phyloP scores from a whole-genome alignment of 2,888 invertebrate genomes.

The Junonia oenone region DNA sequence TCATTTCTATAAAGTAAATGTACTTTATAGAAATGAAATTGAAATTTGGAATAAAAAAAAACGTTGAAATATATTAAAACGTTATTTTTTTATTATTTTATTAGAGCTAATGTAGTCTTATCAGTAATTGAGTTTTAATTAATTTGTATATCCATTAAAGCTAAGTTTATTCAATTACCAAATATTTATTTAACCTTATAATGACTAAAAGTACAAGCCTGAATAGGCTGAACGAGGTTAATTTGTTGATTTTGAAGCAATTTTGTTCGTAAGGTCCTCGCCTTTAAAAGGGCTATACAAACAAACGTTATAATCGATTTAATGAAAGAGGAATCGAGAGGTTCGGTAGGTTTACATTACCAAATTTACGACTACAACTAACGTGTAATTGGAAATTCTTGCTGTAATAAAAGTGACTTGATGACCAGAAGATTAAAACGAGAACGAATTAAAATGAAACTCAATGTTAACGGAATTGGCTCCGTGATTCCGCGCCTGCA shows the following conservation, averaged over 20 bases:
- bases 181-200: constrained; percentile 3
- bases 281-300: constrained; percentile 60
- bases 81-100: too few relatives aligned
- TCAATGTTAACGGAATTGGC: constrained; percentile 39
- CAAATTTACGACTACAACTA: constrained; percentile 68
- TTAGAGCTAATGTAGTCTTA: too few relatives aligned
- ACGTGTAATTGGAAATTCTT: constrained; percentile 70
- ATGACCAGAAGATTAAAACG: constrained; percentile 63
- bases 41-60: too few relatives aligned
- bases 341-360: constrained; percentile 59
- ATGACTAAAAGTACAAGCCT: constrained; percentile 8
- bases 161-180: background rate
- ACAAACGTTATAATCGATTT: constrained; percentile 66
- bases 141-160: background rate
- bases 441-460: constrained; percentile 46
- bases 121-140: background rate
- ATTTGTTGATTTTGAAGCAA: constrained; percentile 62
- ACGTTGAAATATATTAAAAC: too few relatives aligned
- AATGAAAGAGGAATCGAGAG: constrained; percentile 70
- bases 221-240: constrained; percentile 24
- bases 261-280: constrained; percentile 60
- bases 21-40: too few relatives aligned
- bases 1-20: too few relatives aligned
- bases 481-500: constrained; percentile 39
- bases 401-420: constrained; percentile 67